Conservation (phyloP, 2,797 vertebrate genomes). For the Toxotes lorentzi region DNA sequence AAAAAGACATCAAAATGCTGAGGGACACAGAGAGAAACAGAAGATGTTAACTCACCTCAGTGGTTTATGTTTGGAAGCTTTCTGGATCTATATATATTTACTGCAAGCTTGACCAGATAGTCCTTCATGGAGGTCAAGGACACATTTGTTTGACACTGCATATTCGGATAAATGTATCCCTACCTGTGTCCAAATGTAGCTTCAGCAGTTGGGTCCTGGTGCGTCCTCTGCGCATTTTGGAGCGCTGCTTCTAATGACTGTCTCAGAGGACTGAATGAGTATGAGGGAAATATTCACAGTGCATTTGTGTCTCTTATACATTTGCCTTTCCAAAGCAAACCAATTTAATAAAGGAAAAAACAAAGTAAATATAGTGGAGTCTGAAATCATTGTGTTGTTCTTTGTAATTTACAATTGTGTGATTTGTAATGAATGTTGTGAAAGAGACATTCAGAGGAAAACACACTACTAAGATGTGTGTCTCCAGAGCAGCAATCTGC, state of each 20-base stretch:
- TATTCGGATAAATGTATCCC: constrained; percentile 19
- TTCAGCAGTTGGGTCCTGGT: neutral
- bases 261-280: neutral
- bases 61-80: constrained; percentile 8
- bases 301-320: neutral
- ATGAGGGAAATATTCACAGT: neutral
- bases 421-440: neutral
- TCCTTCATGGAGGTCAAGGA: constrained; percentile 35
- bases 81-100: constrained; percentile 21
- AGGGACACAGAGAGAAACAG: neutral
- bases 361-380: neutral
- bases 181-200: constrained; percentile 4
- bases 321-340: neutral
- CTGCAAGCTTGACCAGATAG: constrained; percentile 22
- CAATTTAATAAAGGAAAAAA: neutral
- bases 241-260: neutral
- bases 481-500: constrained; percentile 3
- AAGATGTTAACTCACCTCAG: neutral
- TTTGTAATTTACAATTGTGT: neutral
- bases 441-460: neutral
- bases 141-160: constrained; percentile 12
- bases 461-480: constrained; percentile 1
- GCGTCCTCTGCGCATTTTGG: neutral
- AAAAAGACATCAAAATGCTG: constrained; percentile 4
- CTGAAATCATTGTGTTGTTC: neutral